Evolutionary conservation across 2,113 vertebrate genomes (phyloP).

Genomic region (Lophius piscatorius): DNA sequence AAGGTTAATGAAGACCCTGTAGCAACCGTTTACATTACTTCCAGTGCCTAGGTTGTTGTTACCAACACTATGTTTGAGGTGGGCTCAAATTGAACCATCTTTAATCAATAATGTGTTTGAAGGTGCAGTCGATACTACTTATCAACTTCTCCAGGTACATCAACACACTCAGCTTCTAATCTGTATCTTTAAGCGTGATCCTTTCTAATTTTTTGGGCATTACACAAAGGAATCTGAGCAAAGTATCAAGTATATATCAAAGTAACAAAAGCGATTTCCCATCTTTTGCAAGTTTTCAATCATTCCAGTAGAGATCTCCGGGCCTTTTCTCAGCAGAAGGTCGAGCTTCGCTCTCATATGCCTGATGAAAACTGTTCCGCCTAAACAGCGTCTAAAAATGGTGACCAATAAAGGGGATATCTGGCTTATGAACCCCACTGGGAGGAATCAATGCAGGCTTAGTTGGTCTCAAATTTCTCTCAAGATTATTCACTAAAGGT

Average conservation of each 20-base stretch:
- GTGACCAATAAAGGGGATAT: background rate
- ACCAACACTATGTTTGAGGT: no score
- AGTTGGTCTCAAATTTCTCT: constrained; percentile 39
- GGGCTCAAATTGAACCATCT: no score
- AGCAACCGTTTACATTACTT: no score
- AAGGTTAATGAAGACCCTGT: no score
- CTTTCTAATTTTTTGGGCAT: no score
- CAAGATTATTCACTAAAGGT: constrained; percentile 42
- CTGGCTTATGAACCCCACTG: background rate
- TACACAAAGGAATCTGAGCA: no score
- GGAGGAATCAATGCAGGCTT: constrained; percentile 28
- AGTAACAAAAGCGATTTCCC: constrained; percentile 1
- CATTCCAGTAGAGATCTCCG: background rate
- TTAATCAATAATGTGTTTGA: no score
- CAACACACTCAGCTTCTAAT: no score
- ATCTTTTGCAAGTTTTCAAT: constrained; percentile 4
- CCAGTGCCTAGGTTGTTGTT: no score
- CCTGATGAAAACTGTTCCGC: constrained; percentile 21
- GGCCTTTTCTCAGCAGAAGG: background rate
- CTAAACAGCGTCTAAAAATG: constrained; percentile 4
- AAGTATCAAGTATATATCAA: background rate
- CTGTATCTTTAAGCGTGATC: no score
- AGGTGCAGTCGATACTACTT: no score
- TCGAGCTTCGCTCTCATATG: constrained; percentile 1
- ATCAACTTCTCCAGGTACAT: no score